Base-by-base conservation (phyloP, 2,797 vertebrate genomes). In the Chanos chanos region DNA sequence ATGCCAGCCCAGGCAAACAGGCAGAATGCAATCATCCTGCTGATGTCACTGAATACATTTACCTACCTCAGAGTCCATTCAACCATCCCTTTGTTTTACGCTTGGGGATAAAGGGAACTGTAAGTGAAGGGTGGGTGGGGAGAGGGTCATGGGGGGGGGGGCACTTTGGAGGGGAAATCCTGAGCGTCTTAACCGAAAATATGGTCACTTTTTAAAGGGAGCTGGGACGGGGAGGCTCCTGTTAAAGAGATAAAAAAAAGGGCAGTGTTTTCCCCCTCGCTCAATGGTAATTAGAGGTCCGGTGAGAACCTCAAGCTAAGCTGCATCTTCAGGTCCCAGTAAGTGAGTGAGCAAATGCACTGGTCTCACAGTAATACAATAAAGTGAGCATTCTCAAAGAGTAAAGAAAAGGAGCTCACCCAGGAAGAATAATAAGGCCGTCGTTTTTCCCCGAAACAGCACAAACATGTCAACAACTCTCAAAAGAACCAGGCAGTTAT, bases 21-120 rank as follows among this genome's bases (percentile, higher is more conserved):
- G 83, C 87, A 90, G 92, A 94, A 94, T 92, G 87, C 91, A 94
- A 91, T 93, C 90, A 90, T 92, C 91, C 92, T 92, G 92, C 93
- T 88, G 82, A 91, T 95, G 94, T 94, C 93, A 94, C 88, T 79
- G 94, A 93, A 96, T 97, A 94, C 89, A 95, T 96, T 95, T 94
- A 96, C 95, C 94, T 95, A 94, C 95, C 93, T 94, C 94, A 92
- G 92, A 39, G 95, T 76, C 77, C 88, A 93, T 95, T 97, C 93
- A 95, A 73, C 63, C 72, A 3, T 71, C 34, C 81, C 82, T 88
- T 89, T 89, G 88, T 89, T 89, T 89, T 86, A 85, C 86, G 79
- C 75, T 74, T 80, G 84, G 79, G 85, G 78, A 66, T 30, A 55
- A 72, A 49, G 85, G 81, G 75, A 4, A 1, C 36, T 81, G 76